A percentile compares a stretch with the other conserved stretches of the same genome.
These are phyloP conservation scores for Prenolepis imparis DNA, from an alignment of 2,888 invertebrate genomes.

Conservation along the genomic window DNA sequence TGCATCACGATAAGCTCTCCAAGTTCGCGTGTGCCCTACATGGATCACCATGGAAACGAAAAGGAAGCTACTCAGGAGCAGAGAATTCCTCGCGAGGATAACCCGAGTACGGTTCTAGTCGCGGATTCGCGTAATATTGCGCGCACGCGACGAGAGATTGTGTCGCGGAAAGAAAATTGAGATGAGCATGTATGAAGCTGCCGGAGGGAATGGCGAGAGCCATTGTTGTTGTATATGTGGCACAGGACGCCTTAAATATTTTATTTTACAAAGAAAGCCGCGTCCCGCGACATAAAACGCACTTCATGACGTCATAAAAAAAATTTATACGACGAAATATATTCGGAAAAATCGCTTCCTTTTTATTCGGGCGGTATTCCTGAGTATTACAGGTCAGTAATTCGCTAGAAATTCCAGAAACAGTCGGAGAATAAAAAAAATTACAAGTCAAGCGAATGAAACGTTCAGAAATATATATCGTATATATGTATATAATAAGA, in stretches of 20 bases:
- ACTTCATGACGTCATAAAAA: not conserved
- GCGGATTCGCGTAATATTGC: slow-evolving; percentile 1
- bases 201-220: slow-evolving; percentile 4
- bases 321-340: slow-evolving; percentile 3
- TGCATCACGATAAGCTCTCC: slow-evolving; percentile 56
- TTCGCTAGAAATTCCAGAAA: not conserved
- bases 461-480: not conserved
- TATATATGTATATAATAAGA: not conserved
- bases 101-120: slow-evolving; percentile 26
- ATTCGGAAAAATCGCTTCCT: not conserved
- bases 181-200: slow-evolving; percentile 27
- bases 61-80: slow-evolving; percentile 63
- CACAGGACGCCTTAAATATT: slow-evolving; percentile 29
- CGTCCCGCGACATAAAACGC: not conserved
- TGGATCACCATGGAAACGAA: slow-evolving; percentile 68
- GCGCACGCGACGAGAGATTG: slow-evolving; percentile 36
- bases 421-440: not conserved
- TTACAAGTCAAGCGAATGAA: not conserved
- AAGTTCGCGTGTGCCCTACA: slow-evolving; percentile 64
- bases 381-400: not conserved
- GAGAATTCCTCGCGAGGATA: slow-evolving; percentile 53
- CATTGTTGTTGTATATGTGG: slow-evolving; percentile 9
- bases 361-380: slow-evolving; percentile 10
- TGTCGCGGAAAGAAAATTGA: slow-evolving; percentile 42
- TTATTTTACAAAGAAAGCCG: slow-evolving; percentile 17